phyloP scores from a whole-genome alignment of 1,140 invertebrate genomes.

The Dreissena polymorpha region DNA sequence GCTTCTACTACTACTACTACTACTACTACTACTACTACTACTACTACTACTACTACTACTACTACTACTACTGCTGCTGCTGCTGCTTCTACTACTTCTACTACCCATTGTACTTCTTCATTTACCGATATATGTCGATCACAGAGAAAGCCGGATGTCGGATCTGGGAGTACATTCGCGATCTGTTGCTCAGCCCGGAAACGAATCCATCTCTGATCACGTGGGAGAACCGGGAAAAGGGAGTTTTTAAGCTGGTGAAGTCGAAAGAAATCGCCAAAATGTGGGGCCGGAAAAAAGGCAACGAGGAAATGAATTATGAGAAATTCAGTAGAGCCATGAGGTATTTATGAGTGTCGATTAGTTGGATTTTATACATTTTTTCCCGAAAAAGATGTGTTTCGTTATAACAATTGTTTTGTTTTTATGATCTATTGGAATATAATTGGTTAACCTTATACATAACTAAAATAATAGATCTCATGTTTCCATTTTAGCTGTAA shows the following conservation, averaged over 20 bases:
- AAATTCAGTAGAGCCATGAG: constrained; percentile 95
- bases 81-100: not conserved
- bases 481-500: no score
- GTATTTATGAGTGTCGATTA: constrained; percentile 76
- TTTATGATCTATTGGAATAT: no score
- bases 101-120: not conserved
- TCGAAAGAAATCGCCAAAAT: constrained; percentile 91
- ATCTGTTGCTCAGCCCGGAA: constrained; percentile 61
- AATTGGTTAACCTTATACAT: no score
- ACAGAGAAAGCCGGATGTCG: constrained; percentile 54
- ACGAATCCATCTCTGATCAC: constrained; percentile 81
- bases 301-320: constrained; percentile 95
- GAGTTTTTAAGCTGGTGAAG: constrained; percentile 91
- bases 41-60: not conserved
- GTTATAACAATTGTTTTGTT: no score
- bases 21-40: no score
- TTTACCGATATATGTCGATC: not conserved
- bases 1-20: no score
- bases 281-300: constrained; percentile 92
- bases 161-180: constrained; percentile 73
- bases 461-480: no score
- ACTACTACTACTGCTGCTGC: not conserved
- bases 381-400: no score
- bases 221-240: constrained; percentile 92
- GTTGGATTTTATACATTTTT: not conserved